These are phyloP conservation scores for Rhadinocentrus ornatus DNA, from an alignment of 2,797 vertebrate species.

Conservation along the genomic window DNA sequence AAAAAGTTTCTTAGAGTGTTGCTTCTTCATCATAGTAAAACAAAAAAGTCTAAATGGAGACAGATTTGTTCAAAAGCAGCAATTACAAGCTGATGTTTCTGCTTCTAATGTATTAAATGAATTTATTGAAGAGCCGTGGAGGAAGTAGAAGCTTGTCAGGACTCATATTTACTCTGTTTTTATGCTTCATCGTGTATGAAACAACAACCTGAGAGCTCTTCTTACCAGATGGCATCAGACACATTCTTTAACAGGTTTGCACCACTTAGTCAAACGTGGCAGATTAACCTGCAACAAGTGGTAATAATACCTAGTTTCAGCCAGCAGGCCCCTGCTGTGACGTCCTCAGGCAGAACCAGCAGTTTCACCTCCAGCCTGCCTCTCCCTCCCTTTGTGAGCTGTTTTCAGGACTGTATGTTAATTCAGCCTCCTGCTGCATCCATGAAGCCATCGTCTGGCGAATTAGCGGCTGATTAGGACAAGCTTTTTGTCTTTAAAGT, in stretches of 20 bases:
- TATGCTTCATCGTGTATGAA: too few relatives aligned
- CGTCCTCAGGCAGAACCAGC: slow-evolving; percentile 31
- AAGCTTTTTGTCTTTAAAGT: slow-evolving; percentile 55
- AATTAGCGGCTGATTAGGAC: slow-evolving; percentile 70
- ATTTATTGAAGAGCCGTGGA: too few relatives aligned
- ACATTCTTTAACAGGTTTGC: background rate
- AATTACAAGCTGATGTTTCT: too few relatives aligned
- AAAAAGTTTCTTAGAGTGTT: too few relatives aligned
- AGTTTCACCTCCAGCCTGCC: slow-evolving; percentile 34
- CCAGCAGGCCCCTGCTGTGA: slow-evolving; percentile 23
- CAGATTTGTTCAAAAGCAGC: too few relatives aligned
- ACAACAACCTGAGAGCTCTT: too few relatives aligned
- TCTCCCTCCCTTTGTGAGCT: background rate
- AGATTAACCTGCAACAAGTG: background rate
- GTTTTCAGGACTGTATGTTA: slow-evolving; percentile 67
- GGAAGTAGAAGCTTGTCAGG: too few relatives aligned
- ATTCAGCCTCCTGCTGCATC: slow-evolving; percentile 63
- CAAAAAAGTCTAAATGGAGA: too few relatives aligned
- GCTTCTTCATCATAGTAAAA: too few relatives aligned
- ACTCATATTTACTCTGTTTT: too few relatives aligned
- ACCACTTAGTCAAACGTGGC: background rate
- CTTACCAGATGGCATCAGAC: background rate
- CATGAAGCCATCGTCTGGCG: slow-evolving; percentile 71
- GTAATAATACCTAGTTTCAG: too few relatives aligned
- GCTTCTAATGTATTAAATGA: too few relatives aligned